Base-by-base conservation (phyloP, 2,113 vertebrate genomes). In the Calyptomena viridis region DNA sequence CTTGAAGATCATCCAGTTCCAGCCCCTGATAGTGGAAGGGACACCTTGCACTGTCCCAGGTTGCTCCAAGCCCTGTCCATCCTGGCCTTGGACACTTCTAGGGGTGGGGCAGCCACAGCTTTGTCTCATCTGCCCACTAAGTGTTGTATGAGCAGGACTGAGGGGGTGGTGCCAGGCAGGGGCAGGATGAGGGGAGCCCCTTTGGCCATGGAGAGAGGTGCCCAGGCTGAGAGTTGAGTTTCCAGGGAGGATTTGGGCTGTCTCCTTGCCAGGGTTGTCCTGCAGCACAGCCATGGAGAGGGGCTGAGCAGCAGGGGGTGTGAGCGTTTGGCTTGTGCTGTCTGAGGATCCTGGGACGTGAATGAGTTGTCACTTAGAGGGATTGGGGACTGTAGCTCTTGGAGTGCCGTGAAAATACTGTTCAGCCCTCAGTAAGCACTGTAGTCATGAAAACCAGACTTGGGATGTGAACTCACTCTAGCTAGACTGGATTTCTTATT, bases 51-150 rank as follows among this genome's bases (percentile, higher is more conserved):
- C 14, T 27, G 1, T 3, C 21, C 63, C 47, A 83, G 47, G 21
- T 0, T 35, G 55, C 40, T 69, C 71, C 55, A 76, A 55, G 20
- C 6, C 52, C 46, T 1, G 0, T 67, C 46, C 17, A 40, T 0
- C 17, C 71, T 17, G 44, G 60, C 62, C 78, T 47, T 3, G 62
- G 40, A 1, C 55, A 69, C 47, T 68, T 0, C 13, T 30, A 47
- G 23, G 46, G 46, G 30, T n/a, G 76, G 33, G n/a, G 30, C 78
- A 76, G 71, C 24, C 53, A 18, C 30, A 10, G 14, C 39, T 40
- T 31, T 42, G 47, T 69, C 14, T 55, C 11, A 42, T 59, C 22
- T 66, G 31, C 16, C 14, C 8, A 2, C 15, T 63, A 28, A 18
- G 20, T 14, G 55, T 21, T 81, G 59, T 18, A 23, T 7, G 33